These are phyloP conservation scores for Pheosia tremula DNA, from an alignment of 2,888 invertebrate genomes.

Conservation along the genomic window DNA sequence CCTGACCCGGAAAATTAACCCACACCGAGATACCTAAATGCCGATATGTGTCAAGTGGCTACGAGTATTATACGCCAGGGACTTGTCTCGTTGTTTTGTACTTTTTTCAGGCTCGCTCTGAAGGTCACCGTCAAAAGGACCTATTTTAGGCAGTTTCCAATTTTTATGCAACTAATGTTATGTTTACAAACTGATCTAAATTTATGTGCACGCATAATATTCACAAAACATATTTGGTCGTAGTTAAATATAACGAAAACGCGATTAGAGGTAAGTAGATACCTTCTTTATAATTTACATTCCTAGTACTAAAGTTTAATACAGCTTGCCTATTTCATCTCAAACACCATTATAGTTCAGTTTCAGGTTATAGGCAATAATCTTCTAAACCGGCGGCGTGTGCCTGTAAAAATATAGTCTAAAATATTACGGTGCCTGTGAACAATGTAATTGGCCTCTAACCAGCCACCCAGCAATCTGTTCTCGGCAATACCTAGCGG, in stretches of 20 bases:
- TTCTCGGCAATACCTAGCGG: conserved; percentile 27
- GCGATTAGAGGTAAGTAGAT: background rate
- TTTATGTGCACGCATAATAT: no score
- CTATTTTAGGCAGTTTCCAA: background rate
- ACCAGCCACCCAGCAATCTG: conserved; percentile 31
- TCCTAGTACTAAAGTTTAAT: background rate
- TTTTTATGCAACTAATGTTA: no score
- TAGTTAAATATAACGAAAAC: no score
- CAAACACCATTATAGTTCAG: background rate
- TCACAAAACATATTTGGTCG: no score
- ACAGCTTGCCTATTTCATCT: background rate
- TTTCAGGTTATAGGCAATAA: background rate
- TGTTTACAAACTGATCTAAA: no score
- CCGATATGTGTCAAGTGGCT: conserved; percentile 68
- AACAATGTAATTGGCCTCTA: conserved; percentile 17
- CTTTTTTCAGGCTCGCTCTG: conserved; percentile 7
- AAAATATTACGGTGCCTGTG: conserved; percentile 16
- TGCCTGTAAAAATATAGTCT: conserved; percentile 5
- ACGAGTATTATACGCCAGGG: conserved; percentile 44
- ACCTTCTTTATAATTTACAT: background rate
- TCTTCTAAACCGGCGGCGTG: background rate
- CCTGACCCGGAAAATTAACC: conserved; percentile 73
- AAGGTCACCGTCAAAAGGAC: no score
- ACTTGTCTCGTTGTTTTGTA: conserved; percentile 24
- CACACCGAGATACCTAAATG: conserved; percentile 59